Evolutionary conservation across 2,888 invertebrate species (phyloP), one percentile per base, ranked within the genome.

Genomic region (Euplagia quadripunctaria): DNA sequence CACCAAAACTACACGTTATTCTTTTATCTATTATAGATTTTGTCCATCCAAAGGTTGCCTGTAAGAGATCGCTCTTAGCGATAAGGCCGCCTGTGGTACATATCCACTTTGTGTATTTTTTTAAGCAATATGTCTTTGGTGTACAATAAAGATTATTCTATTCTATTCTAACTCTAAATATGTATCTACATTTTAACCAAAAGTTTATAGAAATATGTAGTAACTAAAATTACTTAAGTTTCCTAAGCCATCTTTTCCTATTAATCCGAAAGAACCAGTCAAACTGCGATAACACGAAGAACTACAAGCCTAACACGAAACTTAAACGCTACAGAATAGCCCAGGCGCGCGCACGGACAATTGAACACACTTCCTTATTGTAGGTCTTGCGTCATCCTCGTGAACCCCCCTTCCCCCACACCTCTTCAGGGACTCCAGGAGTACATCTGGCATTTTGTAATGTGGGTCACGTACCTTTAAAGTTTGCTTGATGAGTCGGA

Each of bases 281-380:
- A 61, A 58, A 46, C 20, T 49, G 58, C 12, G 6, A 49, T 61
- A 46, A 16, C 11, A 61, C 31, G 9, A 61, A 69, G 49, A 51
- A 55, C 64, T 64, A 68, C 12, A 61, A 14, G 20, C 5, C 61
- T 46, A 31, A 31, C 20, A 20, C 64, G 1, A 55, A 73, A 55
- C 43, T 43, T 43, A 58, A 69, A 14, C 12, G 41, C 12, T 72
- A 46, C 72, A 87, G 91, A 91, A 89, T 91, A 63, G 72, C 85
- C 86, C 89, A 71, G 43, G 78, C 79, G 63, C 79, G 79, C 83
- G 85, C 84, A 87, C 81, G 86, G 86, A 89, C 93, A 94, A 94
- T 93, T 94, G 93, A 89, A 90, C 86, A 83, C 88, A 90, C 87
- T 93, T 94, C 94, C 94, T 93, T 90, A 93, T 93, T 93, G 91